These are phyloP conservation scores for Leucophora obtusa DNA, from an alignment of 2,888 invertebrate genomes.

Conservation along the genomic window DNA sequence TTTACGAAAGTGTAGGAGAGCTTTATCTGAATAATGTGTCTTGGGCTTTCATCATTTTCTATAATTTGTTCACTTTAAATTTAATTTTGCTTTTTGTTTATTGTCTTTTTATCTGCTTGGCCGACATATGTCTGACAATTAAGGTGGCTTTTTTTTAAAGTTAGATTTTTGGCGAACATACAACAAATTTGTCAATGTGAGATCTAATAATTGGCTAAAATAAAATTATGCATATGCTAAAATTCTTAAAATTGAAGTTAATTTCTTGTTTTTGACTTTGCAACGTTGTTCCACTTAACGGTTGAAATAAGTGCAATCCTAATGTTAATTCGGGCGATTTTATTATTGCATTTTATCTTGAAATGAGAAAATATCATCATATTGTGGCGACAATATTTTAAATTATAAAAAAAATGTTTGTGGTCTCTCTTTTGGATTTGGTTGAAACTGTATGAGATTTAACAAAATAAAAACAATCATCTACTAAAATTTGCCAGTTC, in stretches of 20 bases:
- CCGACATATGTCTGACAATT: background rate
- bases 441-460: conserved; percentile 15
- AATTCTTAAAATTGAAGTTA: no score
- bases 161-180: no score
- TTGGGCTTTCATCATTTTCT: conserved; percentile 28
- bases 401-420: conserved; percentile 17
- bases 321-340: background rate
- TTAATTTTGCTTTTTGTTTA: conserved; percentile 66
- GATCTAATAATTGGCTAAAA: no score
- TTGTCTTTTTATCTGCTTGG: conserved; percentile 21
- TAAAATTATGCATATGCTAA: no score
- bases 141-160: no score
- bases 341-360: conserved; percentile 37
- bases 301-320: background rate
- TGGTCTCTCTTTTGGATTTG: conserved; percentile 22
- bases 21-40: conserved; percentile 12
- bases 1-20: conserved; percentile 41
- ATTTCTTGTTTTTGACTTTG: no score
- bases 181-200: no score
- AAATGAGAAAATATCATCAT: conserved; percentile 6
- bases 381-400: conserved; percentile 29
- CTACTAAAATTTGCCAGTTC: conserved; percentile 5
- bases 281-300: no score
- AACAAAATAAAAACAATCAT: background rate
- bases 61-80: conserved; percentile 43